Evolutionary conservation across 2,888 invertebrate genomes (phyloP), one percentile per base, ranked within the genome.

Genomic region (Pterobdella sp.): DNA sequence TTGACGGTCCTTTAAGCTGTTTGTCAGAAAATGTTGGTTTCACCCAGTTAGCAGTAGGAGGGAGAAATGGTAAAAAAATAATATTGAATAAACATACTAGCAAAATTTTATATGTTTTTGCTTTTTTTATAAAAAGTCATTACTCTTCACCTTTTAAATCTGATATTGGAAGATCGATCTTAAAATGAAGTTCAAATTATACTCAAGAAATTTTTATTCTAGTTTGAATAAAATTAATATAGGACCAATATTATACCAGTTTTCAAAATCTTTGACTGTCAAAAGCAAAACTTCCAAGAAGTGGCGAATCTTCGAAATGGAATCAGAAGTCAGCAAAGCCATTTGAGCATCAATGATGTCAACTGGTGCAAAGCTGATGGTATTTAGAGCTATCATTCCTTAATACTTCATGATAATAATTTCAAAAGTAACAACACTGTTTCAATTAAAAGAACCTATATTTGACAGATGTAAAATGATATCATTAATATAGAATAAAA

Each of bases 301-400:
- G 71, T 71, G 1, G 56, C 71, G 10, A 71, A 71, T 34, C 37
- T 71, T 35, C 52, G 71, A 3, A 71, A 56, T 35, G 52, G 60
- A 34, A 71, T 29, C 2, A 26, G 4, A 26, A 14, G 26, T 31
- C 35, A 29, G n/a, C 52, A 71, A 7, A 32, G 34, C n/a, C 37
- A 60, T 34, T 36, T 71, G 18, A 63, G 52, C 1, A 56, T 71
- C 2, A 71, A 71, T 31, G 71, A 71, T 22, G 71, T 71, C 71
- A 71, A 63, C 60, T 71, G 71, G 71, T 71, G 71, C 71, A 71
- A 71, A 52, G n/a, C 63, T 0, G 71, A 71, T 63, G 71, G 71
- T 71, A 22, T 31, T 32, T 49, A 4, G 31, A 10, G 31, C 10
- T 22, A 34, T 67, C 22, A 22, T 22, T 14, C 49, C 7, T 42